Percentiles rank a stretch among this genome's conserved stretches.
Evolutionary conservation across 2,888 invertebrate genomes (phyloP).

Genomic region (Periphyllus acericola): DNA sequence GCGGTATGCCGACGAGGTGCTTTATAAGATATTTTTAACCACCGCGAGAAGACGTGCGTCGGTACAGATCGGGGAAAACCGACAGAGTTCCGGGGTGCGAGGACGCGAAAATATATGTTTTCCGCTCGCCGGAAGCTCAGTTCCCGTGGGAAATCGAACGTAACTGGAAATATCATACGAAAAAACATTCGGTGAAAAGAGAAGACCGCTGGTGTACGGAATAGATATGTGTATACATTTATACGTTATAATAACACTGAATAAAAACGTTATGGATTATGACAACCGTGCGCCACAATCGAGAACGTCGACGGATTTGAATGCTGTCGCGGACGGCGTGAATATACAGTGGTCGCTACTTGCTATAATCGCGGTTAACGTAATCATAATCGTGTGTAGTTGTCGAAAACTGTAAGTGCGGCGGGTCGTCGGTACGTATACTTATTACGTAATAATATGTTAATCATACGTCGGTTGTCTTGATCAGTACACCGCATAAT

Average conservation of each 20-base stretch:
- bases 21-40: neutral
- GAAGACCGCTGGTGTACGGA: neutral
- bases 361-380: too few relatives aligned
- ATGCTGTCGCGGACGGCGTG: too few relatives aligned
- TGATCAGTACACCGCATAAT: too few relatives aligned
- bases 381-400: too few relatives aligned
- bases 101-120: neutral
- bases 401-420: too few relatives aligned
- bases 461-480: too few relatives aligned
- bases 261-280: neutral
- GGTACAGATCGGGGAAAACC: neutral
- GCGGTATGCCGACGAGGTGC: neutral
- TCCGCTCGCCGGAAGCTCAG: neutral
- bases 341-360: too few relatives aligned
- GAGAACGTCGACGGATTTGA: neutral
- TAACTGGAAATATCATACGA: constrained; percentile 6
- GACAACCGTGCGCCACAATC: neutral
- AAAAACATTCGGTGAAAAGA: neutral
- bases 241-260: too few relatives aligned
- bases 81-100: neutral
- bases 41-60: neutral
- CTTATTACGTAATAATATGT: too few relatives aligned
- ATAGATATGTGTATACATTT: neutral
- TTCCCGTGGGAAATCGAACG: neutral
- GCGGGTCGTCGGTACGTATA: too few relatives aligned